Evolutionary conservation across 2,113 vertebrate genomes (phyloP).

Genomic region (Rattus rattus): DNA sequence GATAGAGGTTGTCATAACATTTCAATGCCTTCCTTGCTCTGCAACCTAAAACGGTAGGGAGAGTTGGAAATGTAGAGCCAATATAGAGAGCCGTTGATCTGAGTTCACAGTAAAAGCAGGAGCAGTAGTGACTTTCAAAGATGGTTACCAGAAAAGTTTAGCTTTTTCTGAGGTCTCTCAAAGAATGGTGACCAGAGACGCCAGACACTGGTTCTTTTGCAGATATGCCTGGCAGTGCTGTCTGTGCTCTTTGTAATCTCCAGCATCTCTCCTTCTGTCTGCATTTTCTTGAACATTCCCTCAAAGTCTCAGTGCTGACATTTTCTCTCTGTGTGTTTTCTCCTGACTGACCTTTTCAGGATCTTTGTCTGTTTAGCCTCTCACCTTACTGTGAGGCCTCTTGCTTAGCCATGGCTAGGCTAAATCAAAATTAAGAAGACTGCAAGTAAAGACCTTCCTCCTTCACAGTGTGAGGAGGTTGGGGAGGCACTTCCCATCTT

Average conservation of each 20-base stretch:
- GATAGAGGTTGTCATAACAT: background rate
- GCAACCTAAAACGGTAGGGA: background rate
- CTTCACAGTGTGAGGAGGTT: background rate
- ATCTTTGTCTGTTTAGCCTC: background rate
- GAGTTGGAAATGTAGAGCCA: background rate
- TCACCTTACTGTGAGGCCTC: background rate
- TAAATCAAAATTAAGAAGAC: background rate
- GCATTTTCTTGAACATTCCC: background rate
- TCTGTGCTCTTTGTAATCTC: background rate
- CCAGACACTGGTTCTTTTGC: background rate
- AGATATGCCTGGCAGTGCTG: background rate
- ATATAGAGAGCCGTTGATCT: background rate
- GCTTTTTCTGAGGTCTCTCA: background rate
- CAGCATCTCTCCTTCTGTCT: background rate
- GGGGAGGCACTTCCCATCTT: background rate
- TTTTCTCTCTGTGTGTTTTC: background rate
- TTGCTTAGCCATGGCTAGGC: background rate
- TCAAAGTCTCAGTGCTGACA: background rate
- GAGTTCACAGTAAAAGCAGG: background rate
- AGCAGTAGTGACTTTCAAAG: background rate
- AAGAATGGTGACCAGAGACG: background rate
- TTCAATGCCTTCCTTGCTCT: background rate
- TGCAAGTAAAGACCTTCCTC: background rate
- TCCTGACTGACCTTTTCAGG: background rate
- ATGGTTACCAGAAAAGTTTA: background rate